Conservation (phyloP, 2,797 vertebrate genomes). For the Amphiprion clarkii region DNA sequence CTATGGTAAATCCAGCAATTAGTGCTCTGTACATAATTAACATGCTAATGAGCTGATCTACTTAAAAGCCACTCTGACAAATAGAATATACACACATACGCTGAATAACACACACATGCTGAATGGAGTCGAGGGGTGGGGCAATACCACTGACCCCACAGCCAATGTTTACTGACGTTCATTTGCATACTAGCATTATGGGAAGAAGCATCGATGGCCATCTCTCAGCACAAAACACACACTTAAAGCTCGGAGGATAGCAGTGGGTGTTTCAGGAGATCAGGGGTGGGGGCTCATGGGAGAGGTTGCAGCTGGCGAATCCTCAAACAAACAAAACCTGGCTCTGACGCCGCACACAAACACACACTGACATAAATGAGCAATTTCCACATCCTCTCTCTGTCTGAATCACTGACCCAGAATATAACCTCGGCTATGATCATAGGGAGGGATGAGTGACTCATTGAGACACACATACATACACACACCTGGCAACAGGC, state of each 20-base stretch:
- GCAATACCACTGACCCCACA: conserved; percentile 60
- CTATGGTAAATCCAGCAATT: conserved; percentile 87
- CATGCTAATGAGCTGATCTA: conserved; percentile 89
- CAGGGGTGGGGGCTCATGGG: conserved; percentile 68
- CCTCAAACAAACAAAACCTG: conserved; percentile 76
- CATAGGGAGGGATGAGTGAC: conserved; percentile 78
- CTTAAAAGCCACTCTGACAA: conserved; percentile 84
- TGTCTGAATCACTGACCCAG: conserved; percentile 79
- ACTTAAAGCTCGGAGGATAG: conserved; percentile 42
- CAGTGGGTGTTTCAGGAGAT: conserved; percentile 61
- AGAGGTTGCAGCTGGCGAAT: conserved; percentile 79
- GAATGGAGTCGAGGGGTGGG: conserved; percentile 70
- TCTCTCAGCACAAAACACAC: conserved; percentile 24
- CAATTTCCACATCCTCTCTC: conserved; percentile 83
- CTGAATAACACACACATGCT: conserved; percentile 46
- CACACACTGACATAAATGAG: conserved; percentile 62
- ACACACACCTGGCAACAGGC: conserved; percentile 70
- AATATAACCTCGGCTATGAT: conserved; percentile 81
- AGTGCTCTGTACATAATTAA: conserved; percentile 88
- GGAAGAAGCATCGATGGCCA: conserved; percentile 58
- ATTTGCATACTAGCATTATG: conserved; percentile 79
- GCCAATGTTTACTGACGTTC: conserved; percentile 52
- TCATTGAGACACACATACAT: conserved; percentile 66
- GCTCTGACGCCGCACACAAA: conserved; percentile 41
- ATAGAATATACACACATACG: conserved; percentile 53